Percentiles rank a stretch among this genome's conserved stretches.
These are phyloP conservation scores for Hypsopygia costalis DNA, from an alignment of 2,888 invertebrate genomes.

Conservation along the genomic window DNA sequence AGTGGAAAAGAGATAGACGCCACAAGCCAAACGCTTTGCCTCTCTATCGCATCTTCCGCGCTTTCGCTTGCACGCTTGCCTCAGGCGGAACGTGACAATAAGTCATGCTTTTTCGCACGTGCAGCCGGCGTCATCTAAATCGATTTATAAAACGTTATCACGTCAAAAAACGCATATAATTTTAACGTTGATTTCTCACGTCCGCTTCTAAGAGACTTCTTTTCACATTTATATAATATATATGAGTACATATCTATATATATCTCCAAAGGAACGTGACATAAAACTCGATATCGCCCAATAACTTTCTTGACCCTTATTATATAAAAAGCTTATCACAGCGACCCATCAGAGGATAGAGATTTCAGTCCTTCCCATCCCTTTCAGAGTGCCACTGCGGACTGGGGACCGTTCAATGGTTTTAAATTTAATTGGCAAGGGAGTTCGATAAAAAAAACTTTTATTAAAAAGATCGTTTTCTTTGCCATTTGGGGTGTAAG, in stretches of 20 bases:
- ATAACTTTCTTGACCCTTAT: conserved; percentile 21
- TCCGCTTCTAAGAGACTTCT: background rate
- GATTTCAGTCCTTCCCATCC: conserved; percentile 19
- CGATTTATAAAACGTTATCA: too few relatives aligned
- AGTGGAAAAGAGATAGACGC: too few relatives aligned
- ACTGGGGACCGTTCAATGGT: background rate
- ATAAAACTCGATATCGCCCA: conserved; percentile 16
- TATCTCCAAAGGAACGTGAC: conserved; percentile 4
- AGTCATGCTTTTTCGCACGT: too few relatives aligned
- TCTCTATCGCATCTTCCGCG: too few relatives aligned
- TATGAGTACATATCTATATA: conserved; percentile 1
- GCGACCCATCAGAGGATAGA: conserved; percentile 20
- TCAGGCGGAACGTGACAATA: too few relatives aligned
- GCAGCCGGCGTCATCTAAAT: too few relatives aligned
- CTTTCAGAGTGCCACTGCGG: background rate
- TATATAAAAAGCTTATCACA: conserved; percentile 20
- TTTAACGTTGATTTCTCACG: background rate
- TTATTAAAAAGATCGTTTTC: background rate
- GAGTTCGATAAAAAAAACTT: too few relatives aligned
- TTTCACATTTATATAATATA: too few relatives aligned
- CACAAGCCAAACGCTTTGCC: too few relatives aligned
- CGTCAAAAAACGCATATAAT: too few relatives aligned
- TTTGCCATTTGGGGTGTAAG: background rate
- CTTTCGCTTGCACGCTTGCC: too few relatives aligned
- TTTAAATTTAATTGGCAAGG: background rate